Base-by-base conservation (phyloP, 2,888 invertebrate species). In the Lasius platythorax region DNA sequence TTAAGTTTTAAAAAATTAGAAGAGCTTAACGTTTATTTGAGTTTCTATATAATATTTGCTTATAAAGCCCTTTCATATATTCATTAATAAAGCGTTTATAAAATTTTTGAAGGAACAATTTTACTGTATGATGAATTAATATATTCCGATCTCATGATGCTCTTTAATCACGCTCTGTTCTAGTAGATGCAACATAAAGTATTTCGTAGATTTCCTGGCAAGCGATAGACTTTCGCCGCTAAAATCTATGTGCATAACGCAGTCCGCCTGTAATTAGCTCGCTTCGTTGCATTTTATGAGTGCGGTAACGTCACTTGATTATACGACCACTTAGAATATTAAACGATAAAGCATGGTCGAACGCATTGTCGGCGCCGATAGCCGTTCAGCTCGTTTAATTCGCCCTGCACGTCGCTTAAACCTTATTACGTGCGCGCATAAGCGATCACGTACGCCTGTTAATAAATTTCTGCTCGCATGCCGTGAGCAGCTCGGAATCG, bases 321-420 rank as follows among this genome's bases (percentile, higher is more conserved):
- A 87, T 83, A 88, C 85, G 86, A 85, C 85, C 83, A 82, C 70
- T 84, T 82, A 82, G 72, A 81, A 82, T 84, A 82, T 90, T 92
- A 91, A 92, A 92, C 92, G 91, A 91, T 92, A 91, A 92, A 92
- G 89, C 86, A 88, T 85, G 74, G 85, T 84, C 88, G 78, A 85
- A 82, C 70, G 43, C 58, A 73, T 82, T 82, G 86, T 58, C 68
- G 56, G 50, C 43, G 23, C 82, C 74, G 74, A 82, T 88, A 86
- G 67, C 78, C 56, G 73, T 68, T 81, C 79, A 3, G 82, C 78
- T 43, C 76, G 78, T 76, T 78, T 72, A 82, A 83, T 74, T 73
- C 79, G 53, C 82, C 50, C 79, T 50, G 63, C 70, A 70, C 68
- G 82, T 70, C 79, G 82, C 66, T 78, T 78, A 78, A 78, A 78